These are phyloP conservation scores for Anoplopoma fimbria DNA, from an alignment of 2,113 vertebrate genomes.

Conservation along the genomic window DNA sequence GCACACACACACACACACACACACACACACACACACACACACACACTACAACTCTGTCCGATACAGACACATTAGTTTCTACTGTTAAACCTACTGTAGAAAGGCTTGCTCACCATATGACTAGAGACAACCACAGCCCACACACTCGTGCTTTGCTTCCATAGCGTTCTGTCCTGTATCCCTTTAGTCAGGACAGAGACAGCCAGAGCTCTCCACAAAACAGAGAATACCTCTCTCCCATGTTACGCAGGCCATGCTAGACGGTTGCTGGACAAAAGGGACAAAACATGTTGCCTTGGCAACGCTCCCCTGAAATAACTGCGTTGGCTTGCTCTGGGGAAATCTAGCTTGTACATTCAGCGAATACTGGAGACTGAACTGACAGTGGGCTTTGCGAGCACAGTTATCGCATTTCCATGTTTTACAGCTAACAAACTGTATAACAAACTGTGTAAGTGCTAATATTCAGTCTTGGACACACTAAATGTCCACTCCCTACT, in stretches of 20 bases:
- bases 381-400: slow-evolving; percentile 3
- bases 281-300: slow-evolving; percentile 73
- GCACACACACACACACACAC: slow-evolving; percentile 35
- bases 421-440: neutral
- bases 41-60: slow-evolving; percentile 26
- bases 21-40: slow-evolving; percentile 41
- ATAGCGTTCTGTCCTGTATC: slow-evolving; percentile 54
- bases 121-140: slow-evolving; percentile 52
- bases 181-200: slow-evolving; percentile 46
- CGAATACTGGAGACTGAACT: slow-evolving; percentile 27
- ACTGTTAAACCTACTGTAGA: slow-evolving; percentile 34
- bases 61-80: slow-evolving; percentile 40
- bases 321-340: slow-evolving; percentile 37
- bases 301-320: slow-evolving; percentile 65
- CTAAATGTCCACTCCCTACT: slow-evolving; percentile 3
- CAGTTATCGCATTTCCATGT: slow-evolving; percentile 16
- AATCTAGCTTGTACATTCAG: slow-evolving; percentile 47
- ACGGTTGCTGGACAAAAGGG: slow-evolving; percentile 69
- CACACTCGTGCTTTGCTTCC: slow-evolving; percentile 47
- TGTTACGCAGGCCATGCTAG: slow-evolving; percentile 63
- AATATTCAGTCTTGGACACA: neutral
- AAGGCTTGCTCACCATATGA: slow-evolving; percentile 34
- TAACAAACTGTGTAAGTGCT: neutral
- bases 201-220: slow-evolving; percentile 57
- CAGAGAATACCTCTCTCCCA: slow-evolving; percentile 50